These are phyloP conservation scores for Tachina fera DNA, from an alignment of 2,888 invertebrate species.

Conservation along the genomic window DNA sequence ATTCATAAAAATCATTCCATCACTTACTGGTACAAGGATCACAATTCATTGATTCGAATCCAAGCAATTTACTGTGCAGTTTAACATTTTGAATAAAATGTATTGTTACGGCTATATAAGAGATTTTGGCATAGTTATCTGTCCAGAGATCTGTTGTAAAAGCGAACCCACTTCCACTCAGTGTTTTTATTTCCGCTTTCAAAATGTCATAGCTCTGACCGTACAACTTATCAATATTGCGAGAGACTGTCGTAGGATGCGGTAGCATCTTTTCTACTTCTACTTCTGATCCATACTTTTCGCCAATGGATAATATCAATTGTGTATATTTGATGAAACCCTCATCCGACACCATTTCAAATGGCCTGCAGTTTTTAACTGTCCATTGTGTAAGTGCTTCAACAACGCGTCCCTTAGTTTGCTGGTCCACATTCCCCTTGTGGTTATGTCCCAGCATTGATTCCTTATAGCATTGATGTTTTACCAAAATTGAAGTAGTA, in stretches of 20 bases:
- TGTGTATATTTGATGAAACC: neutral
- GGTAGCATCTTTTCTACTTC: slow-evolving; percentile 2
- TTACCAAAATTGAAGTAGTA: too few species aligned
- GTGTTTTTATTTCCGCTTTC: neutral
- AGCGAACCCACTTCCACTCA: neutral
- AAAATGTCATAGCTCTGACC: neutral
- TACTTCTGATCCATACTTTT: neutral
- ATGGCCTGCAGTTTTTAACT: slow-evolving; percentile 3
- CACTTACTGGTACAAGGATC: slow-evolving; percentile 6
- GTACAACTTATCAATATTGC: neutral
- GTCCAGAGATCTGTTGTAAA: neutral
- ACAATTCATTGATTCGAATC: slow-evolving; percentile 13
- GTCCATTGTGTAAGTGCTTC: neutral
- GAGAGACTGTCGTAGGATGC: slow-evolving; percentile 1
- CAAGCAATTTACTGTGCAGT: neutral
- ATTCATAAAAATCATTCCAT: neutral
- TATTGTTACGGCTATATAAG: slow-evolving; percentile 7
- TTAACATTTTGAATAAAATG: slow-evolving; percentile 9
- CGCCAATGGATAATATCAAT: slow-evolving; percentile 3
- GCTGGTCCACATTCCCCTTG: neutral
- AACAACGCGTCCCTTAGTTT: neutral
- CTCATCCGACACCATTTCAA: neutral
- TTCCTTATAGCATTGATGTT: too few species aligned
- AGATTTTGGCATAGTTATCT: neutral
- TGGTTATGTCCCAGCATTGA: neutral